These are phyloP conservation scores for Corynorhinus townsendii DNA, from an alignment of 2,113 vertebrate genomes.

Conservation along the genomic window DNA sequence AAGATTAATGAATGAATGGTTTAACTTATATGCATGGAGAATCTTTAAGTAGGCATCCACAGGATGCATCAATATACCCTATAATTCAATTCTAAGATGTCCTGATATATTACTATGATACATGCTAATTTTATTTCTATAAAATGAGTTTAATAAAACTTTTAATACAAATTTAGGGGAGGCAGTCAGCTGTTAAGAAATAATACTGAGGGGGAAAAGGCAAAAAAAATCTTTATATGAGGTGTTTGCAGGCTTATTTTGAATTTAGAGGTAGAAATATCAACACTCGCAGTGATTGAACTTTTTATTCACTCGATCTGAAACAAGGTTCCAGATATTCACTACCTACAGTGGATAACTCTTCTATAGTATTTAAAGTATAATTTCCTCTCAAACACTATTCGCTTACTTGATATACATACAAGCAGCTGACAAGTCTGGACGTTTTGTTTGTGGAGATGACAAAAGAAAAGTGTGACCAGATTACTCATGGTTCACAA, in stretches of 20 bases:
- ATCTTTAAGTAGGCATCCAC: background rate
- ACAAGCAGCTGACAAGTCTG: background rate
- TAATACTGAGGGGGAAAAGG: background rate
- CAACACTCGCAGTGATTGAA: background rate
- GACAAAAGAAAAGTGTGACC: background rate
- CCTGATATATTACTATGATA: background rate
- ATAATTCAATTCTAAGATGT: background rate
- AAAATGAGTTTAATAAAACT: background rate
- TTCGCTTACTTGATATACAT: background rate
- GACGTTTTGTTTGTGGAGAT: background rate
- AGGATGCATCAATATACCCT: background rate
- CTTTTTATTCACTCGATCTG: background rate
- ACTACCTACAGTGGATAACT: background rate
- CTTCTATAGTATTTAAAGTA: background rate
- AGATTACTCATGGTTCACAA: background rate
- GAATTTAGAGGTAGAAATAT: background rate
- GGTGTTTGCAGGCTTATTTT: background rate
- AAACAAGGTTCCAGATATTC: background rate
- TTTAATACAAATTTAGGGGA: background rate
- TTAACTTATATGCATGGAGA: background rate
- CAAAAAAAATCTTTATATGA: background rate
- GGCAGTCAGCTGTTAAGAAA: background rate
- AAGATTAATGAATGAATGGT: constrained; percentile 20
- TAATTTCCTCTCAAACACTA: background rate
- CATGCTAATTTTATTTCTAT: background rate